Percentiles rank a stretch among this genome's conserved stretches.
phyloP scores from a whole-genome alignment of 2,888 invertebrate species.

The Nomada ferruginata region DNA sequence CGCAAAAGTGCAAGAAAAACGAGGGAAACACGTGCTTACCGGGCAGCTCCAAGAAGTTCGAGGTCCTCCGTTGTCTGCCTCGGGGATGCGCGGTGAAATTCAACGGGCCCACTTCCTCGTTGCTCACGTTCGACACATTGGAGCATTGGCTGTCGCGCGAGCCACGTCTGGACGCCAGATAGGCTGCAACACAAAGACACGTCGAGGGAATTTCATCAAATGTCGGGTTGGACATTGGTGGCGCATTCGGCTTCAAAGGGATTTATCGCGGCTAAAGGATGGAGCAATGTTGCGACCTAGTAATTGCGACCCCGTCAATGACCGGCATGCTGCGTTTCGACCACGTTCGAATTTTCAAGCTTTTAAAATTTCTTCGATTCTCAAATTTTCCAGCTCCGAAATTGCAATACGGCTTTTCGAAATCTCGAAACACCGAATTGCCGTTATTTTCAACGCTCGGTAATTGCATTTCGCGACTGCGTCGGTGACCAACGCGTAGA shows the following conservation, averaged over 20 bases:
- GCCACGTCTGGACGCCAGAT: conserved; percentile 94
- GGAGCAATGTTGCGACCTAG: neutral
- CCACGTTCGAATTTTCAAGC: no score
- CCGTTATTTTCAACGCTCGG: no score
- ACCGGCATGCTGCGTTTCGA: neutral
- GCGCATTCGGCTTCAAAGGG: conserved; percentile 29
- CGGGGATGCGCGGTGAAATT: conserved; percentile 92
- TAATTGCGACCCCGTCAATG: conserved; percentile 5
- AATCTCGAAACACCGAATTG: no score
- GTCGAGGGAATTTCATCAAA: conserved; percentile 58
- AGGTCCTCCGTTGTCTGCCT: conserved; percentile 92
- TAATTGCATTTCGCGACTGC: no score
- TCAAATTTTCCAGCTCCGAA: no score
- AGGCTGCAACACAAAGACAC: conserved; percentile 85
- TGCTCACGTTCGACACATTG: conserved; percentile 88
- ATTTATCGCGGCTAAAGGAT: conserved; percentile 28
- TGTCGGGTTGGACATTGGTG: conserved; percentile 2
- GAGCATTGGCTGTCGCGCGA: conserved; percentile 91
- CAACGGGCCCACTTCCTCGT: conserved; percentile 92
- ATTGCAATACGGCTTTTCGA: no score
- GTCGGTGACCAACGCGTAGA: neutral
- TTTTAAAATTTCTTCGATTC: no score
- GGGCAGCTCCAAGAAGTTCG: conserved; percentile 94
- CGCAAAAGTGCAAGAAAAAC: neutral
- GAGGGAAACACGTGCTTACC: conserved; percentile 85